phyloP scores from a whole-genome alignment of 2,888 invertebrate genomes.

The Heliconius hortense region DNA sequence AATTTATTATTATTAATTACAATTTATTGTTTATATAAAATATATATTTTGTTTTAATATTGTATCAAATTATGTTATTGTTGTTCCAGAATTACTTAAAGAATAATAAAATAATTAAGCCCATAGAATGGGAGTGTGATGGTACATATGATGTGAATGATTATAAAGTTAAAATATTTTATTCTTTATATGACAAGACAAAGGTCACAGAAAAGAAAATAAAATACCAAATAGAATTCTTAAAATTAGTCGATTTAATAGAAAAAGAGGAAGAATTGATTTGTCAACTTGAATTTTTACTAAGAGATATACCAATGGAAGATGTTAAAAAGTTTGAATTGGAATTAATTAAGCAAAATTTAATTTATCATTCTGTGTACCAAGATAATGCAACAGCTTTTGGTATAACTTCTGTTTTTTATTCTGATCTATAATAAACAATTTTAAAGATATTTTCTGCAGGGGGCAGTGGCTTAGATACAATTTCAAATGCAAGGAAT shows the following conservation, averaged over 20 bases:
- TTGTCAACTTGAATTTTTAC: slow-evolving; percentile 47
- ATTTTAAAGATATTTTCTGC: background rate
- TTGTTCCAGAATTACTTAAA: slow-evolving; percentile 28
- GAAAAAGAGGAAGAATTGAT: slow-evolving; percentile 43
- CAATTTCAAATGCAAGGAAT: too few species aligned
- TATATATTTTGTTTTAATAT: background rate
- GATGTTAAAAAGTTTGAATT: slow-evolving; percentile 45
- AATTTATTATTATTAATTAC: background rate
- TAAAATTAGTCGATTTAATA: slow-evolving; percentile 40
- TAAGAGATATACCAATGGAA: slow-evolving; percentile 43
- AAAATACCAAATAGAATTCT: slow-evolving; percentile 12
- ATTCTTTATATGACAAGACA: slow-evolving; percentile 8
- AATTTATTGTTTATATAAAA: background rate
- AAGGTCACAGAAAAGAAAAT: background rate
- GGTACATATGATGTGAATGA: background rate
- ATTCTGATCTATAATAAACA: background rate
- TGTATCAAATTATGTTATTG: background rate
- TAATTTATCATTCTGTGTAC: slow-evolving; percentile 38
- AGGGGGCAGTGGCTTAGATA: background rate
- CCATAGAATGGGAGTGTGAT: slow-evolving; percentile 4
- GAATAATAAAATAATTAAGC: slow-evolving; percentile 6
- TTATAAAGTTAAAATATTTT: slow-evolving; percentile 12
- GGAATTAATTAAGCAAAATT: slow-evolving; percentile 44
- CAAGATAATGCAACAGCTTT: slow-evolving; percentile 7
- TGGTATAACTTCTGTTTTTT: slow-evolving; percentile 18